These are phyloP conservation scores for Barbus barbus DNA, from an alignment of 2,113 vertebrate genomes.

Conservation along the genomic window DNA sequence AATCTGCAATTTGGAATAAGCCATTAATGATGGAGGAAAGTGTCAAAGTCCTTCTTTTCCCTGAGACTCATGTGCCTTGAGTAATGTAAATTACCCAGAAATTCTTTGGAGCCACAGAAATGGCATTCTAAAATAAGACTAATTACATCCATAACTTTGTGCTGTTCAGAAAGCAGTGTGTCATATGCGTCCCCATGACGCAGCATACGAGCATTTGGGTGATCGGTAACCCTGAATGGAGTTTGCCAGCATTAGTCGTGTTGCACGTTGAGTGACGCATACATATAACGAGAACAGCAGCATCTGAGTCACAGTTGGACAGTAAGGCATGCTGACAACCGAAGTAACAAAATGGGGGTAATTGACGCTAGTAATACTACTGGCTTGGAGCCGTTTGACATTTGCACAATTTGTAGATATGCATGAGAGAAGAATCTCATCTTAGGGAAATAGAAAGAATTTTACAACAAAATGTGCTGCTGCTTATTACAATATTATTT, in stretches of 20 bases:
- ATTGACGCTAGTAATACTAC: constrained; percentile 13
- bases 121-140: not conserved
- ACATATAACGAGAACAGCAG: constrained; percentile 1
- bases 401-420: not conserved
- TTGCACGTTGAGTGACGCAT: constrained; percentile 26
- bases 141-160: not conserved
- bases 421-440: not conserved
- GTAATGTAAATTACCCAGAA: not conserved
- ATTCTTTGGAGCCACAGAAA: not conserved
- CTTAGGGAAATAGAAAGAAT: not conserved
- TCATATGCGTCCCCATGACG: not conserved
- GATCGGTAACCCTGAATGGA: not conserved
- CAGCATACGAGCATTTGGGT: not conserved
- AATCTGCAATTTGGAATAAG: not conserved
- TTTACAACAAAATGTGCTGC: not conserved
- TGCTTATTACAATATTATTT: not conserved
- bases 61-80: not conserved
- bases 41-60: not conserved
- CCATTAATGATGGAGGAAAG: not conserved
- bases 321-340: constrained; percentile 26
- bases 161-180: not conserved
- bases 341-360: constrained; percentile 10
- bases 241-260: not conserved
- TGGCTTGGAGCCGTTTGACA: not conserved
- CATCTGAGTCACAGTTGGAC: constrained; percentile 44